Percentiles rank a stretch among this genome's conserved stretches.
Evolutionary conservation across 2,888 invertebrate species (phyloP).

Genomic region (Torymus texanus): DNA sequence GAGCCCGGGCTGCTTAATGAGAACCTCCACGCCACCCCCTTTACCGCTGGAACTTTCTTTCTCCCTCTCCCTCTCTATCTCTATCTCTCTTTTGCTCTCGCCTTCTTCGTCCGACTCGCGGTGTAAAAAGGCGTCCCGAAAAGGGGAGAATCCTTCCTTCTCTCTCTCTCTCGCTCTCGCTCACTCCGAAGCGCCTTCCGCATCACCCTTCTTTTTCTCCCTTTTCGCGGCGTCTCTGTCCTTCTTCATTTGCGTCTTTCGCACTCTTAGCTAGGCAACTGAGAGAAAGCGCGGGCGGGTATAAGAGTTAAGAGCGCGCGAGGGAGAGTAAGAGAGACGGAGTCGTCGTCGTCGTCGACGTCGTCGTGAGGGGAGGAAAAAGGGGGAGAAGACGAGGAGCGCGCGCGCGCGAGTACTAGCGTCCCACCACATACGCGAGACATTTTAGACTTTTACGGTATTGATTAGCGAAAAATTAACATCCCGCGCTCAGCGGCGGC

Average conservation of each 20-base stretch:
- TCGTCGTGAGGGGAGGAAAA: neutral
- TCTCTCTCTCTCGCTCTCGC: constrained; percentile 44
- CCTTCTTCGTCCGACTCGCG: constrained; percentile 48
- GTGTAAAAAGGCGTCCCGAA: constrained; percentile 48
- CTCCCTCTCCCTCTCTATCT: constrained; percentile 51
- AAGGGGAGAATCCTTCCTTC: constrained; percentile 37
- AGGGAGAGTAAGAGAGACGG: constrained; percentile 12
- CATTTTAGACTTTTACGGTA: constrained; percentile 74
- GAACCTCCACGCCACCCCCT: constrained; percentile 60
- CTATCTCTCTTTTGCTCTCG: constrained; percentile 50
- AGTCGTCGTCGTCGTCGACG: too few relatives aligned
- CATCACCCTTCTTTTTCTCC: constrained; percentile 38
- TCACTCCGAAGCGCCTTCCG: constrained; percentile 33
- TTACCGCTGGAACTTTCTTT: constrained; percentile 54
- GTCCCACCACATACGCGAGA: constrained; percentile 71
- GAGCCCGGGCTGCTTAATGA: constrained; percentile 75
- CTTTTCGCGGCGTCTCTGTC: constrained; percentile 35
- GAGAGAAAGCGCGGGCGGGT: constrained; percentile 50
- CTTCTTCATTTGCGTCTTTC: constrained; percentile 58
- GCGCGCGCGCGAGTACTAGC: constrained; percentile 59
- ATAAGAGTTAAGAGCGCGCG: constrained; percentile 41
- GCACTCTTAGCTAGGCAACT: constrained; percentile 54
- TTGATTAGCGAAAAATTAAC: constrained; percentile 73
- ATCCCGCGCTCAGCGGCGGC: constrained; percentile 52
- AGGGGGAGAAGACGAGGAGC: constrained; percentile 1